These are phyloP conservation scores for Diacarnus erythraeanus DNA, from an alignment of 37 sponge, comb jelly and placozoan genomes.

Conservation along the genomic window DNA sequence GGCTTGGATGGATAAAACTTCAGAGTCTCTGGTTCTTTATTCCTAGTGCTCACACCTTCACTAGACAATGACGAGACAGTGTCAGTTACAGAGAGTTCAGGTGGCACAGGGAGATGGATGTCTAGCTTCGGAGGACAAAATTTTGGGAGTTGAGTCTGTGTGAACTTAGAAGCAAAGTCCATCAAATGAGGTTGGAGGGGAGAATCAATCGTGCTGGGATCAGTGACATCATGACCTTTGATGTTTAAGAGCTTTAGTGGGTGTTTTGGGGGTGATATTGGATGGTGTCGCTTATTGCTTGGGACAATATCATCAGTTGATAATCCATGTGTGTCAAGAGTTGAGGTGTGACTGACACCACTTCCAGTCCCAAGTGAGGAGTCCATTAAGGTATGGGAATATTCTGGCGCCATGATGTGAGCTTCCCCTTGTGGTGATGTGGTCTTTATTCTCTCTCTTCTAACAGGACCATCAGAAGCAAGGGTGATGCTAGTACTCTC, in stretches of 20 bases:
- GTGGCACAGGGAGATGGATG: neutral
- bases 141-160: neutral
- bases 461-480: neutral
- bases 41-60: neutral
- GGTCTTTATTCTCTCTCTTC: neutral
- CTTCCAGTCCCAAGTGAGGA: neutral
- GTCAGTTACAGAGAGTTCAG: constrained; percentile 5
- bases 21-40: neutral
- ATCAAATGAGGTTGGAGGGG: no score
- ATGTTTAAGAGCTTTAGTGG: no score
- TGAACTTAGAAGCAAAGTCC: neutral
- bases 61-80: neutral
- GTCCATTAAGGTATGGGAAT: neutral
- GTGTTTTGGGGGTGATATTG: neutral
- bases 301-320: neutral
- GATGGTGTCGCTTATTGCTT: neutral
- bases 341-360: neutral
- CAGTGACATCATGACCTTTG: no score
- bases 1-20: neutral
- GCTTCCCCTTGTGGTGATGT: neutral
- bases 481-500: neutral
- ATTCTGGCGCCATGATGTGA: neutral
- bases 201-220: no score
- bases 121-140: neutral
- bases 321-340: no score